Conservation (phyloP, 2,113 vertebrate genomes). For the Mormyrus iriodes region DNA sequence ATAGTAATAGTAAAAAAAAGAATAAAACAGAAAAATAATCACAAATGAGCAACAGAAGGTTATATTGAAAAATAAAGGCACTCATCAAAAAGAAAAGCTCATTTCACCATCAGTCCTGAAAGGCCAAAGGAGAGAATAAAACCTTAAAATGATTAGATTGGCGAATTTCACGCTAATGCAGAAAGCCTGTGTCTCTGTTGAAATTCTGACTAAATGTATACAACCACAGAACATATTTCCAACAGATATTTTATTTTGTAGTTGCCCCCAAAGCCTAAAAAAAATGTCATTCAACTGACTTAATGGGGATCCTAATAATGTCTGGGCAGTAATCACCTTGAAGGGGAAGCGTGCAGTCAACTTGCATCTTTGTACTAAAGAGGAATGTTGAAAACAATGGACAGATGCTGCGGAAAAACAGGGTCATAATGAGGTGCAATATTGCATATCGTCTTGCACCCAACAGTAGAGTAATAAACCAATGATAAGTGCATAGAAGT, state of each 20-base stretch:
- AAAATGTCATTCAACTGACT: background rate
- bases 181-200: background rate
- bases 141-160: background rate
- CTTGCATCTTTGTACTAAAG: background rate
- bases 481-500: background rate
- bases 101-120: background rate
- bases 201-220: background rate
- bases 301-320: background rate
- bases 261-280: background rate
- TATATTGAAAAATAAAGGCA: background rate
- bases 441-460: background rate
- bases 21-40: background rate
- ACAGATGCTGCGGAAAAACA: no score
- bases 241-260: background rate
- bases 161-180: background rate
- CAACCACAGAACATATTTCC: background rate
- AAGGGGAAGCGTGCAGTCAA: background rate
- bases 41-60: no score
- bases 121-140: background rate
- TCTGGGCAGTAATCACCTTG: background rate
- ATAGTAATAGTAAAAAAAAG: background rate
- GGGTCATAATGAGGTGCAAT: background rate
- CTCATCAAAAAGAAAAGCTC: background rate
- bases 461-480: background rate
- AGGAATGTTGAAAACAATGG: no score